phyloP scores from a whole-genome alignment of 2,113 vertebrate species.

The Cettia cetti region DNA sequence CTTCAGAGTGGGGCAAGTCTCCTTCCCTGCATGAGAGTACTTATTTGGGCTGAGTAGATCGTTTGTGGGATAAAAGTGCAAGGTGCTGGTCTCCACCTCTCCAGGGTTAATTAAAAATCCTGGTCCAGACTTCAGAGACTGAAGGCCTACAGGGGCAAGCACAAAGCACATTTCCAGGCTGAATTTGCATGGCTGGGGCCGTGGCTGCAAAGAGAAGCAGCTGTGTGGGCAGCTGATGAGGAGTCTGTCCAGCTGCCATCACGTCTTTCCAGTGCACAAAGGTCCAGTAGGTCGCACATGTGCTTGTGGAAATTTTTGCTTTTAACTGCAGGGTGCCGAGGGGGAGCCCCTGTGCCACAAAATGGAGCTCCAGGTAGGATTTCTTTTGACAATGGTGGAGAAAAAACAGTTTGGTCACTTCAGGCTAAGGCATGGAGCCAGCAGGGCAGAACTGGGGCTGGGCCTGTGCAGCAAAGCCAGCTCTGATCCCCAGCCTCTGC shows the following conservation, averaged over 20 bases:
- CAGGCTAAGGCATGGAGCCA: neutral
- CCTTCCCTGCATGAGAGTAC: neutral
- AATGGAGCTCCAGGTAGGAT: neutral
- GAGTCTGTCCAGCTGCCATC: neutral
- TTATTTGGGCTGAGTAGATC: neutral
- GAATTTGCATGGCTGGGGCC: neutral
- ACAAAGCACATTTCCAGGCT: neutral
- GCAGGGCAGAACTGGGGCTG: neutral
- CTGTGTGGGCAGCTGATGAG: neutral
- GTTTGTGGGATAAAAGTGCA: neutral
- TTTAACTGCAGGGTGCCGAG: fast-evolving
- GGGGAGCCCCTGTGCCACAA: neutral
- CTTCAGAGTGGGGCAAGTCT: neutral
- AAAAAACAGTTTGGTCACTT: neutral
- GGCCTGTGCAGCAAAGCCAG: neutral
- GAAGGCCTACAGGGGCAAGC: neutral
- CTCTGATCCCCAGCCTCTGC: fast-evolving
- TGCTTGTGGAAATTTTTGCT: neutral
- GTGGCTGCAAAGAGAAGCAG: neutral
- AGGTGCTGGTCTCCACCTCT: neutral
- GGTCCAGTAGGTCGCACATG: neutral
- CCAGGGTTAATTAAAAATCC: conserved; percentile 4
- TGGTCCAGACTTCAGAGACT: neutral
- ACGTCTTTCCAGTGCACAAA: fast-evolving
- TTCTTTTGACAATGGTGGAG: neutral